Evolutionary conservation across 2,888 invertebrate genomes (phyloP).

Genomic region (Phaedon cochleariae): DNA sequence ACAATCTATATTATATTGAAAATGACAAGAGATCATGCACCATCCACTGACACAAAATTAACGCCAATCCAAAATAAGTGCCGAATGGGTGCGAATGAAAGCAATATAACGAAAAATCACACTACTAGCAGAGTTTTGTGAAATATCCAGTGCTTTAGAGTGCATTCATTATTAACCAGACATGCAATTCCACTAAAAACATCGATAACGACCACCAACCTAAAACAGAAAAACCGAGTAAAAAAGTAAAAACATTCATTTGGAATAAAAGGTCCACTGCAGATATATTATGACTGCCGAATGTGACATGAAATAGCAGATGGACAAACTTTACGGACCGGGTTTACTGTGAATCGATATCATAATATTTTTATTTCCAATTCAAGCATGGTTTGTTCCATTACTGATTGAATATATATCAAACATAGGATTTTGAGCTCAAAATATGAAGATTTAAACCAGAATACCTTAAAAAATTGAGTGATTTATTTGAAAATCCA

Average conservation of each 20-base stretch:
- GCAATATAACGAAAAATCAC: slow-evolving; percentile 58
- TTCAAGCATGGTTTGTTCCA: too few relatives aligned
- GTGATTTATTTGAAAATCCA: too few relatives aligned
- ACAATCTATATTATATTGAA: not conserved
- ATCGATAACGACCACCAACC: slow-evolving; percentile 60
- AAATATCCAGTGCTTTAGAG: slow-evolving; percentile 57
- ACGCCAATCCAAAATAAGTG: slow-evolving; percentile 28
- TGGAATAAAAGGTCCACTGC: slow-evolving; percentile 43
- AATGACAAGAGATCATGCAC: slow-evolving; percentile 5
- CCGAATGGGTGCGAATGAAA: slow-evolving; percentile 21
- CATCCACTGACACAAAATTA: slow-evolving; percentile 21
- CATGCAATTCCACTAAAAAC: slow-evolving; percentile 63
- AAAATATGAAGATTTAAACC: too few relatives aligned
- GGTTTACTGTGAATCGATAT: not conserved
- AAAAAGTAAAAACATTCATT: slow-evolving; percentile 47
- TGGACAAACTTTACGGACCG: not conserved
- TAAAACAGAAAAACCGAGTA: slow-evolving; percentile 46
- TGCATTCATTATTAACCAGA: slow-evolving; percentile 59
- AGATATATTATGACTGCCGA: slow-evolving; percentile 34
- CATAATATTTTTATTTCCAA: not conserved
- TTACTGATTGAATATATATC: too few relatives aligned
- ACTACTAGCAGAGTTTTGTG: slow-evolving; percentile 52
- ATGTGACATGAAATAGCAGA: slow-evolving; percentile 13
- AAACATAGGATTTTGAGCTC: too few relatives aligned
- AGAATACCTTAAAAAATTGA: too few relatives aligned